Base-by-base conservation (phyloP, 2,888 invertebrate genomes). In the Poecilus cupreus region DNA sequence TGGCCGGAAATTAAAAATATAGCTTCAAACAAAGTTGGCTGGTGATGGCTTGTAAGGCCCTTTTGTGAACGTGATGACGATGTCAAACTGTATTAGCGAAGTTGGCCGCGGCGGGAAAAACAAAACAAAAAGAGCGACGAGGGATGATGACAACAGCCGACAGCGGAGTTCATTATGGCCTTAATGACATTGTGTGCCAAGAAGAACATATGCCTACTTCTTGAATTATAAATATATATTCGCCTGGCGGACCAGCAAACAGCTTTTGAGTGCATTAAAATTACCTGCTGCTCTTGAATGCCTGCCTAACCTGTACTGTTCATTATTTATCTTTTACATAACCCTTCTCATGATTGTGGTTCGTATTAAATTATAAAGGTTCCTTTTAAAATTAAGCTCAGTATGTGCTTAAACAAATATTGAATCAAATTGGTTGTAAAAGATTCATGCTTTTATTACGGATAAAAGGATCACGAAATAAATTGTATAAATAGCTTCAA, bases 1-100 rank as follows among this genome's bases (percentile, higher is more conserved):
- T 46, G 72, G 46, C 39, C 72, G 72, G 72, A 72, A 72, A 72
- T 72, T 72, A 72, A 72, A 72, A 72, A 72, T 72, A 72, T 72
- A 72, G 72, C 37, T 72, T 37, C 72, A 24, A 49, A 72, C 72
- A 72, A 72, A 72, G 72, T 72, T 72, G 72, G 72, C 46, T 60
- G 64, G 37, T 68, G 72, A 72, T 72, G 72, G 49, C 24, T 72
- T 49, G 43, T 46, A 72, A 72, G 46, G 72, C 43, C 70, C 72
- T 72, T 70, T 72, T 72, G 72, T 72, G 49, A 43, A 46, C 72
- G 72, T 72, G 46, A 72, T 72, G 64, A 68, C 64, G 64, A 72
- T 72, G 72, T 72, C 72, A 49, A 72, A 72, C 72, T 72, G 49
- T 72, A 72, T 72, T 72, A 72, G 72, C 26, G 49, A 46, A 72